These are phyloP conservation scores for Sarcophaga peregrina DNA, from an alignment of 1,140 invertebrate species.

Conservation along the genomic window DNA sequence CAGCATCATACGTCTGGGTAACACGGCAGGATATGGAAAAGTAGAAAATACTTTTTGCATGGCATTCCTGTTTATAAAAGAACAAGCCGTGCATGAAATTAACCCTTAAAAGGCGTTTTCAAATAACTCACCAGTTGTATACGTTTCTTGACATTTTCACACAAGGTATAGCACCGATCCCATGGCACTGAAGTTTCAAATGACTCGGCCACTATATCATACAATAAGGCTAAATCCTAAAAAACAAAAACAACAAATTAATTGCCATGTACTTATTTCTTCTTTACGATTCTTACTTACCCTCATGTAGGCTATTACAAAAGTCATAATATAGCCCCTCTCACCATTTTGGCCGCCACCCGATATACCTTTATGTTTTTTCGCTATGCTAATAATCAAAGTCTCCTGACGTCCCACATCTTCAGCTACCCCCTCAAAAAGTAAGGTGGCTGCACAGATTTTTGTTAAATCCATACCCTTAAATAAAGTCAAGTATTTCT, in stretches of 20 bases:
- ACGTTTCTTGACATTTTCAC: constrained; percentile 88
- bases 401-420: constrained; percentile 84
- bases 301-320: constrained; percentile 98
- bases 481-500: constrained; percentile 88
- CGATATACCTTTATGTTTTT: constrained; percentile 79
- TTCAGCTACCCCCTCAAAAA: constrained; percentile 86
- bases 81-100: background rate
- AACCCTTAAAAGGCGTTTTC: background rate
- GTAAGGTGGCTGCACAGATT: constrained; percentile 90
- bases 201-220: constrained; percentile 91
- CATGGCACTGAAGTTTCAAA: constrained; percentile 99
- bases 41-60: constrained; percentile 71
- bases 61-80: constrained; percentile 74
- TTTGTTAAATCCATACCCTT: constrained; percentile 87
- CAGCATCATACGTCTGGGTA: constrained; percentile 95
- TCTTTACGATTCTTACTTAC: constrained; percentile 69
- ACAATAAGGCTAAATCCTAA: constrained; percentile 92
- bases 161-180: constrained; percentile 87
- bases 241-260: constrained; percentile 46
- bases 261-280: background rate
- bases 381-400: constrained; percentile 86
- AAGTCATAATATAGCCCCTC: constrained; percentile 94
- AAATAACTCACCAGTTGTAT: constrained; percentile 67
- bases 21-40: constrained; percentile 85
- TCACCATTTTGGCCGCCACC: constrained; percentile 94